These are phyloP conservation scores for Cyclophora punctaria DNA, from an alignment of 2,888 invertebrate genomes.

Conservation along the genomic window DNA sequence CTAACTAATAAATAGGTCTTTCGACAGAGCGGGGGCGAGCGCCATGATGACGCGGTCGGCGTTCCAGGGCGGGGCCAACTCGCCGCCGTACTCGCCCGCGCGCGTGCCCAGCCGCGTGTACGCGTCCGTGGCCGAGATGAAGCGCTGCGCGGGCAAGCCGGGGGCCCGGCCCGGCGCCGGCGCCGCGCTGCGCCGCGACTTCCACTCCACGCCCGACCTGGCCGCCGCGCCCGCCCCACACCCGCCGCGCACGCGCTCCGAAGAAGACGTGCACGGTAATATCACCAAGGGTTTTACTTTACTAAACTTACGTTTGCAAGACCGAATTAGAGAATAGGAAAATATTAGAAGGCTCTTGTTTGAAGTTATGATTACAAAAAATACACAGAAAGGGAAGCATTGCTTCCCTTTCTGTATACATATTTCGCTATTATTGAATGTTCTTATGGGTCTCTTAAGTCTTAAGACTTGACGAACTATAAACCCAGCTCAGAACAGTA, in stretches of 20 bases:
- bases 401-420: too few species aligned
- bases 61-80: conserved; percentile 76
- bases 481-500: too few species aligned
- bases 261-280: conserved; percentile 61
- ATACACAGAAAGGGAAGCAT: too few species aligned
- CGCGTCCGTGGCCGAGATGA: conserved; percentile 97
- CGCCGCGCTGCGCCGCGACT: conserved; percentile 82
- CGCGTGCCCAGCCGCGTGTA: conserved; percentile 82
- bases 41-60: conserved; percentile 86
- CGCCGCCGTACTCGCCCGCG: conserved; percentile 81
- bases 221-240: conserved; percentile 57
- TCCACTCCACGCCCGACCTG: conserved; percentile 92
- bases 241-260: conserved; percentile 55
- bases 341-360: too few species aligned
- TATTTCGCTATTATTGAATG: too few species aligned
- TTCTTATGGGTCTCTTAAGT: too few species aligned
- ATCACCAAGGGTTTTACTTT: too few species aligned
- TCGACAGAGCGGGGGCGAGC: conserved; percentile 54
- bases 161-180: conserved; percentile 66
- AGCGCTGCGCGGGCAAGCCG: conserved; percentile 82
- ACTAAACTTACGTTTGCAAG: too few species aligned
- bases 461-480: too few species aligned
- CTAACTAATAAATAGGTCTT: background rate
- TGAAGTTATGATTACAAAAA: too few species aligned
- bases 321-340: too few species aligned